phyloP scores from a whole-genome alignment of 2,797 vertebrate genomes.

The Cygnus olor region DNA sequence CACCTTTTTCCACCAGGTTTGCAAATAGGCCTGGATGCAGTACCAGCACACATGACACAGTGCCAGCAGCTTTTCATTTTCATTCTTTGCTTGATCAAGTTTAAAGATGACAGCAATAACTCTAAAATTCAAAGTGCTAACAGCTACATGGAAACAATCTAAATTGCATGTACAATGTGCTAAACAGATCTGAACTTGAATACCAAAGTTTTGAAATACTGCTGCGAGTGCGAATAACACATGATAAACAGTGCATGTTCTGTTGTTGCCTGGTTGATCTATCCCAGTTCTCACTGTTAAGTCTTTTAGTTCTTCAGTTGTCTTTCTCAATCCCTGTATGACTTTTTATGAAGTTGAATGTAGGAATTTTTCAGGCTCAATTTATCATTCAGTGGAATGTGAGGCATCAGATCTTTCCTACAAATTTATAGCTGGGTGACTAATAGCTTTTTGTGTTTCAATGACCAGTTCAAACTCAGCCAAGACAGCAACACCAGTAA shows the following conservation, averaged over 20 bases:
- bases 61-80: neutral
- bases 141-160: neutral
- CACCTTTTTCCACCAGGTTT: neutral
- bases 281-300: neutral
- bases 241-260: neutral
- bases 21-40: neutral
- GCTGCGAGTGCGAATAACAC: neutral
- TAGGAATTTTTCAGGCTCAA: neutral
- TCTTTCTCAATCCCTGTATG: neutral
- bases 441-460: neutral
- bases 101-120: neutral
- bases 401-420: neutral
- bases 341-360: neutral
- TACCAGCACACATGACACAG: neutral
- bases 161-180: neutral
- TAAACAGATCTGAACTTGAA: neutral
- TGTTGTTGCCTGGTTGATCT: neutral
- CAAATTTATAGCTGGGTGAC: neutral
- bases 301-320: neutral
- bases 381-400: neutral
- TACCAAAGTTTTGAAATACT: neutral
- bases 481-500: neutral
- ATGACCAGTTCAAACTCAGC: neutral
- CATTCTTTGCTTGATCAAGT: neutral
- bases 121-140: neutral